Percentiles rank a stretch among this genome's conserved stretches.
phyloP scores from a whole-genome alignment of 1,140 invertebrate species.

The Drosophila burlai region DNA sequence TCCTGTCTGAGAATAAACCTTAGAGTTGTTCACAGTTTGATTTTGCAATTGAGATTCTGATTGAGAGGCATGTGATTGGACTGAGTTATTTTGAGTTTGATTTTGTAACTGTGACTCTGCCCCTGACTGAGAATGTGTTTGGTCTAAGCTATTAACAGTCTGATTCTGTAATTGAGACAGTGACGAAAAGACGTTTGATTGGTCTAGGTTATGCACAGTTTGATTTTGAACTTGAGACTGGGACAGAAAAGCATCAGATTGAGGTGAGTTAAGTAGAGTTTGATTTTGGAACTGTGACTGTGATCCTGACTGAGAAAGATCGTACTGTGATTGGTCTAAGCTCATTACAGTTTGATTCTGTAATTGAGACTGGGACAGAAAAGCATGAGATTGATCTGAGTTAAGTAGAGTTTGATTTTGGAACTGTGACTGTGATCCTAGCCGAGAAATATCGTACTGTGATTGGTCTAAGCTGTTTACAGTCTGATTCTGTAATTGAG shows the following conservation, averaged over 20 bases:
- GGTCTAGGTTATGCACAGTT: no score
- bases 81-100: neutral
- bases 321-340: neutral
- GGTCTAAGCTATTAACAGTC: neutral
- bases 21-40: no score
- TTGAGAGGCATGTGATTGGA: neutral
- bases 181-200: neutral
- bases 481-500: neutral
- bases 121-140: neutral
- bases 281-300: neutral
- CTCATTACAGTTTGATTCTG: neutral
- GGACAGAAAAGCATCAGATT: no score
- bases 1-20: neutral
- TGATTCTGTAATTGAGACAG: neutral
- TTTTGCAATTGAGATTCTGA: neutral
- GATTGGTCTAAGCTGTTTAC: neutral
- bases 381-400: neutral
- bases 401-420: no score
- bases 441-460: neutral
- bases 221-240: no score
- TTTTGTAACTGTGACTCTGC: neutral
- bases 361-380: neutral
- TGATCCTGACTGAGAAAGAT: neutral
- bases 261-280: neutral
- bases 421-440: neutral